Conservation (phyloP, 2,113 vertebrate genomes). For the Ameiurus melas region DNA sequence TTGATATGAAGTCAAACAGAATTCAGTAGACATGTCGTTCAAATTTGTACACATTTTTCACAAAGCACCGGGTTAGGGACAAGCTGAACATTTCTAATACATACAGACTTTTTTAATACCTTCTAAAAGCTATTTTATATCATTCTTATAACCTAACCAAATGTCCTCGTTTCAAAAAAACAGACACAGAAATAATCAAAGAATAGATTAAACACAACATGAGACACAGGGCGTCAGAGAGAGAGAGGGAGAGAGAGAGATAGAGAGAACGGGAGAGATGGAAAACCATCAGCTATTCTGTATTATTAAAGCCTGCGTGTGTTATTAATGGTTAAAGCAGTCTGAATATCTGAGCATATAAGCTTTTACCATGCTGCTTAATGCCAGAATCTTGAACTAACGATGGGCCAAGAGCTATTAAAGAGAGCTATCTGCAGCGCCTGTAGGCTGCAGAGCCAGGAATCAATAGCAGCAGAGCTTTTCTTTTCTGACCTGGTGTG, state of each 20-base stretch:
- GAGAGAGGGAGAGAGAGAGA: neutral
- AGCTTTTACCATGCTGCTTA: slow-evolving; percentile 44
- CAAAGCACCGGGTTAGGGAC: neutral
- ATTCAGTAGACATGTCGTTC: neutral
- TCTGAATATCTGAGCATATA: slow-evolving; percentile 18
- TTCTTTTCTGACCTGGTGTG: slow-evolving; percentile 26
- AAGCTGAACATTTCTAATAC: neutral
- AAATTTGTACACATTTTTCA: neutral
- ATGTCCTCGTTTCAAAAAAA: neutral
- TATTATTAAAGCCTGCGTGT: slow-evolving; percentile 38
- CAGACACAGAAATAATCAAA: neutral
- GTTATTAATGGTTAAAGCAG: slow-evolving; percentile 52
- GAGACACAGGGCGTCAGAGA: too few species aligned
- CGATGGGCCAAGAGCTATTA: slow-evolving; percentile 40
- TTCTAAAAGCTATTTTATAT: neutral
- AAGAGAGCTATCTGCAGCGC: slow-evolving; percentile 15
- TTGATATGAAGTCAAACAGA: neutral
- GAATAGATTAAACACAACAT: neutral
- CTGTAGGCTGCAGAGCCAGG: slow-evolving; percentile 14
- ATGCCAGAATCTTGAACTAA: slow-evolving; percentile 41
- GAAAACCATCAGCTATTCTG: slow-evolving; percentile 22
- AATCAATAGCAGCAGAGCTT: slow-evolving; percentile 33
- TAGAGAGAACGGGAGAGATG: neutral
- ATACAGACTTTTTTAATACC: neutral
- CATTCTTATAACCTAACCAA: neutral